Evolutionary conservation across 64 coral and sea anemone genomes (phyloP).

Genomic region (Porites australiensis): DNA sequence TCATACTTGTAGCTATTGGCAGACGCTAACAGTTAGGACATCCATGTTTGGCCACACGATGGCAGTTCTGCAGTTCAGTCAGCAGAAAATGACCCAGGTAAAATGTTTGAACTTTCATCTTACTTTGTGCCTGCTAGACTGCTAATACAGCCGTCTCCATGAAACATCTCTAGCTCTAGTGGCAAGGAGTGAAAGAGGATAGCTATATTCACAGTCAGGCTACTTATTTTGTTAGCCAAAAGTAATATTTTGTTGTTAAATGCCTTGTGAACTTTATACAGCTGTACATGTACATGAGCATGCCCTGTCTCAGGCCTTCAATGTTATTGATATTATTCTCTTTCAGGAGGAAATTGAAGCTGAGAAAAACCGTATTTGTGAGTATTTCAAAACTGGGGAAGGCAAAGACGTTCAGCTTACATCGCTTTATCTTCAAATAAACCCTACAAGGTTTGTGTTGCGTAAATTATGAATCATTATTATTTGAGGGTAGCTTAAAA

Average conservation of each 20-base stretch:
- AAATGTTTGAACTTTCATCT: background rate
- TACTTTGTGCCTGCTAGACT: no score
- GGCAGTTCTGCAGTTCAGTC: constrained; percentile 89
- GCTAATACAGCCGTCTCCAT: no score
- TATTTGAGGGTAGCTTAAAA: no score
- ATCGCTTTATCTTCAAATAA: constrained; percentile 87
- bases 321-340: background rate
- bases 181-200: no score
- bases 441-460: constrained; percentile 69
- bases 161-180: no score
- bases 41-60: constrained; percentile 83
- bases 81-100: constrained; percentile 85
- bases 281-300: no score
- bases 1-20: constrained; percentile 77
- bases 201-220: no score
- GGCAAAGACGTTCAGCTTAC: constrained; percentile 82
- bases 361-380: constrained; percentile 60
- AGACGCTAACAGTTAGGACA: constrained; percentile 80
- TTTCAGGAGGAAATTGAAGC: constrained; percentile 82
- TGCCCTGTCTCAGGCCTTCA: no score
- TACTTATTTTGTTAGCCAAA: no score
- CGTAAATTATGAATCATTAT: background rate
- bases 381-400: constrained; percentile 84
- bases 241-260: no score
- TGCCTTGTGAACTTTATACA: no score